Evolutionary conservation across 2,113 vertebrate species (phyloP).

Genomic region (Brachirus orientalis): DNA sequence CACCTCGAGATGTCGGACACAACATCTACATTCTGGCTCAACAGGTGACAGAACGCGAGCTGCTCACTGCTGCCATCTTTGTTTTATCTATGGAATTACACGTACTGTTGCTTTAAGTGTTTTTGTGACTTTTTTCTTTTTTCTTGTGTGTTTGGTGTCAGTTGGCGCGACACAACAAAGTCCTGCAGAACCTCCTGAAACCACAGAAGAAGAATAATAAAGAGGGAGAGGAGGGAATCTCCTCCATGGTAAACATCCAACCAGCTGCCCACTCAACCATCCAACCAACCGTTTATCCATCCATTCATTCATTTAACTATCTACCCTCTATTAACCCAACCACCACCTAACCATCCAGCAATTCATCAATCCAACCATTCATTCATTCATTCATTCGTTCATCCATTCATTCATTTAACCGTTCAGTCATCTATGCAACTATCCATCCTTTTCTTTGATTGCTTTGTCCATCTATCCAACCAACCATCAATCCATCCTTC

Average conservation of each 20-base stretch:
- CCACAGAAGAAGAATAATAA: constrained; percentile 87
- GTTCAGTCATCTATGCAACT: not conserved
- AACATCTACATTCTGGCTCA: constrained; percentile 97
- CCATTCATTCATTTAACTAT: not conserved
- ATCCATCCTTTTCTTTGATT: too few species aligned
- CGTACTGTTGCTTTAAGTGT: too few species aligned
- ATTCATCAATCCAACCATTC: not conserved
- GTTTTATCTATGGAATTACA: too few species aligned
- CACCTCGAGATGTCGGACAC: constrained; percentile 93
- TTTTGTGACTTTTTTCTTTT: not conserved
- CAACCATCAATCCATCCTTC: too few species aligned
- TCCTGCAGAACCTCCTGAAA: constrained; percentile 90
- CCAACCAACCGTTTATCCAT: not conserved
- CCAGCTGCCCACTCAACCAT: not conserved
- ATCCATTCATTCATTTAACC: not conserved
- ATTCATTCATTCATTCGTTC: not conserved
- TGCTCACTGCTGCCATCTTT: too few species aligned
- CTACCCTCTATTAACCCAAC: too few species aligned
- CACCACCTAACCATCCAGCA: not conserved
- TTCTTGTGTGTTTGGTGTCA: constrained; percentile 59
- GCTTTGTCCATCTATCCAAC: not conserved
- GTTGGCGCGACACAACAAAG: constrained; percentile 94
- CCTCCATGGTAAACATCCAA: constrained; percentile 88
- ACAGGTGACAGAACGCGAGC: constrained; percentile 83
- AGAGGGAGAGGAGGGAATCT: constrained; percentile 93